phyloP scores from a whole-genome alignment of 35 echinoderm and acorn worm species.

The Apostichopus japonicus region DNA sequence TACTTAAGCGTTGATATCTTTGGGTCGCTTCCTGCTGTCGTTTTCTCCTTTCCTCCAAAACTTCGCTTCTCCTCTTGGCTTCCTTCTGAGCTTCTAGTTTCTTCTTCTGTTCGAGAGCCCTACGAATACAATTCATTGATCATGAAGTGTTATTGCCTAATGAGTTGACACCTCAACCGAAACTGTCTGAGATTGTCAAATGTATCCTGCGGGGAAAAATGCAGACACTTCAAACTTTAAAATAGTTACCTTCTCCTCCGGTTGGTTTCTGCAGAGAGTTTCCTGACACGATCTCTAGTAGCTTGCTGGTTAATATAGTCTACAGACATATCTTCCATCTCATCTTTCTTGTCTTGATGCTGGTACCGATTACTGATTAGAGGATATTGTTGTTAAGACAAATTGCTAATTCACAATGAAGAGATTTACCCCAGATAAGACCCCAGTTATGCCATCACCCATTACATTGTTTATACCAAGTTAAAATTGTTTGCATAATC shows the following conservation, averaged over 20 bases:
- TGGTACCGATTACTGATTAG: conserved; percentile 18
- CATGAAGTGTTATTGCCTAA: too few relatives aligned
- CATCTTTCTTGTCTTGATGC: conserved; percentile 29
- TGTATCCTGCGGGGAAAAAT: too few relatives aligned
- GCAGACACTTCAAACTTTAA: too few relatives aligned
- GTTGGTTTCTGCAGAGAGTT: conserved; percentile 86
- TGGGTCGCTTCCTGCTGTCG: conserved; percentile 89
- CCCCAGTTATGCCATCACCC: too few relatives aligned
- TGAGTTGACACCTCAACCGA: too few relatives aligned
- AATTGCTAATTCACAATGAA: neutral
- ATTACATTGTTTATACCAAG: too few relatives aligned
- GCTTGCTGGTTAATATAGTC: conserved; percentile 47
- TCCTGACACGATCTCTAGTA: conserved; percentile 70
- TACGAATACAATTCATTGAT: neutral
- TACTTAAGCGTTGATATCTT: conserved; percentile 78
- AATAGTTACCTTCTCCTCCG: conserved; percentile 69
- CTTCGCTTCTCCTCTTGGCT: conserved; percentile 87
- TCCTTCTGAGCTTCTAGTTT: conserved; percentile 95
- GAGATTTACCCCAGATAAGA: too few relatives aligned
- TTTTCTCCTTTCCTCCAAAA: conserved; percentile 82
- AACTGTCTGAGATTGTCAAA: too few relatives aligned
- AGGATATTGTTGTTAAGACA: neutral
- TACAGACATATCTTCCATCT: conserved; percentile 15
- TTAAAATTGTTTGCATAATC: too few relatives aligned
- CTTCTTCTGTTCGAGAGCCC: conserved; percentile 91